Percentiles rank a stretch among this genome's conserved stretches.
These are phyloP conservation scores for Rhinogobio ventralis DNA, from an alignment of 2,797 vertebrate genomes.

Conservation along the genomic window DNA sequence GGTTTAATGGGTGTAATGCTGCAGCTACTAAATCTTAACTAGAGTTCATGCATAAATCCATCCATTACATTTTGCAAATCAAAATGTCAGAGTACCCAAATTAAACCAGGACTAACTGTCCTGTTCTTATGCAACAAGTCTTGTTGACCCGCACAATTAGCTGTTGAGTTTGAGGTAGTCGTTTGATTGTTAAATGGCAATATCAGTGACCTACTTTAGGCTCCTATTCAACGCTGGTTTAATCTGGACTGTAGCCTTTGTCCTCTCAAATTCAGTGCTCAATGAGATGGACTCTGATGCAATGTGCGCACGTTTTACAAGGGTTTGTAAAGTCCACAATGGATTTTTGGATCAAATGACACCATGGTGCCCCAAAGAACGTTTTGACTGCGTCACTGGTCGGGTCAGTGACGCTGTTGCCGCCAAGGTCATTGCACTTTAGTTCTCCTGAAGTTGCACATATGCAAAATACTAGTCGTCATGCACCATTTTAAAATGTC, in stretches of 20 bases:
- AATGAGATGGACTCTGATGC: conserved; percentile 1
- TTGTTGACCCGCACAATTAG: neutral
- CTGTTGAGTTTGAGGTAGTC: neutral
- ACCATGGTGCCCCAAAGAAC: neutral
- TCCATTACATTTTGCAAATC: neutral
- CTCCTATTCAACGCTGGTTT: conserved; percentile 7
- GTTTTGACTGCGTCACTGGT: neutral
- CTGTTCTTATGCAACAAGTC: neutral
- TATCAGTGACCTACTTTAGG: conserved; percentile 14
- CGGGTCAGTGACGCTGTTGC: conserved; percentile 1
- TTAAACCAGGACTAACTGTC: neutral
- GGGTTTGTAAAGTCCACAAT: conserved; percentile 10
- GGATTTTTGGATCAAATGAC: neutral
- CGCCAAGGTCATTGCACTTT: neutral
- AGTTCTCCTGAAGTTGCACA: neutral
- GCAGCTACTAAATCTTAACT: conserved; percentile 34
- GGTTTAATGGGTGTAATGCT: conserved; percentile 48
- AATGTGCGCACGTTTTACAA: conserved; percentile 16
- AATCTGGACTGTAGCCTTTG: neutral
- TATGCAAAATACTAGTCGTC: neutral
- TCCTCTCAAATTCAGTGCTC: neutral
- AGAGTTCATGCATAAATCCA: neutral
- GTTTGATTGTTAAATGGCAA: neutral
- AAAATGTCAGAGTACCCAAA: neutral
- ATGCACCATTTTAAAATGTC: neutral